Percentiles rank a stretch among this genome's conserved stretches.
Conservation (phyloP, 1,140 invertebrate genomes). For the Gerris buenoi region DNA sequence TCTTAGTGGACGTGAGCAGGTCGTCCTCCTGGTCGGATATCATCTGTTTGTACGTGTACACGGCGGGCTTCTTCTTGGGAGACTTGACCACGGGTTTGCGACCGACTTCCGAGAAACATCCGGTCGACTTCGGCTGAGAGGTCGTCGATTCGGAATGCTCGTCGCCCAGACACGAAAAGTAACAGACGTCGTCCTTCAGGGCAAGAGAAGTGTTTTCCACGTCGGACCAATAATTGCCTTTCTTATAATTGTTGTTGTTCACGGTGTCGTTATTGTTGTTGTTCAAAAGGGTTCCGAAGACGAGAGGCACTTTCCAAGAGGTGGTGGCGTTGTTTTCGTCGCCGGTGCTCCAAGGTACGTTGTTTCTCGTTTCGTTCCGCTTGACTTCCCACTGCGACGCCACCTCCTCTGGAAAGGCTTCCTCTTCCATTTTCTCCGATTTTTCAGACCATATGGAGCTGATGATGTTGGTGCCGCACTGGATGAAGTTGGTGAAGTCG, state of each 20-base stretch:
- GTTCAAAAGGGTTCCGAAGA: neutral
- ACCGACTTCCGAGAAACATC: neutral
- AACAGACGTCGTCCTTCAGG: conserved; percentile 14
- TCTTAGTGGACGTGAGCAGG: conserved; percentile 48
- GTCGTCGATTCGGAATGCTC: neutral
- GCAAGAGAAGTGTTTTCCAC: conserved; percentile 15
- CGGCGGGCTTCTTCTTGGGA: neutral
- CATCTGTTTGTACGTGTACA: neutral
- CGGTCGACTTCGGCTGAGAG: neutral
- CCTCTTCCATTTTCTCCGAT: conserved; percentile 20
- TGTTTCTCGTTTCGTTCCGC: conserved; percentile 14
- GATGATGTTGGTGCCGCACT: conserved; percentile 31
- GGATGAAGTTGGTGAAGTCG: conserved; percentile 24
- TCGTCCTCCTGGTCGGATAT: conserved; percentile 37
- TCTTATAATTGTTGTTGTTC: conserved; percentile 12
- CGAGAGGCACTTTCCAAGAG: conserved; percentile 15
- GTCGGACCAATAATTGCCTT: conserved; percentile 22
- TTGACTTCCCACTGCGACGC: neutral
- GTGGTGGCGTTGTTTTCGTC: conserved; percentile 14
- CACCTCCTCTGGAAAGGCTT: conserved; percentile 11
- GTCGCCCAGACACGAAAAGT: conserved; percentile 17
- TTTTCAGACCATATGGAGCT: conserved; percentile 31
- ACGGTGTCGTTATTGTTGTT: neutral
- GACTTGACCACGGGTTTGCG: neutral
- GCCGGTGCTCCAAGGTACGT: conserved; percentile 21